These are phyloP conservation scores for Pimephales promelas DNA, from an alignment of 2,113 vertebrate species.

Conservation along the genomic window DNA sequence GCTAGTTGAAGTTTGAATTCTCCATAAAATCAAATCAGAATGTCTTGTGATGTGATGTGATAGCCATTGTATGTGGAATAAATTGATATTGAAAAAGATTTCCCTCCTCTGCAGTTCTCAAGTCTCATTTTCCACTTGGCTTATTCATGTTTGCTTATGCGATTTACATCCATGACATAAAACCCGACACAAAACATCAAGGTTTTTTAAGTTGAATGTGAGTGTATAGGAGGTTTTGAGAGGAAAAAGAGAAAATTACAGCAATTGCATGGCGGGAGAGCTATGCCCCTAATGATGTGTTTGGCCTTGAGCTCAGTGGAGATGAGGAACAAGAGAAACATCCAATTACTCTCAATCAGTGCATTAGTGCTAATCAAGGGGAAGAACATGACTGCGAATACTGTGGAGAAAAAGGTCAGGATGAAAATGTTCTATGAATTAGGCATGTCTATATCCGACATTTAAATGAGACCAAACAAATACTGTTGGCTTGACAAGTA, in stretches of 20 bases:
- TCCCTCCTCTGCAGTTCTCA: too few species aligned
- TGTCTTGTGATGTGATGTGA: not conserved
- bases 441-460: not conserved
- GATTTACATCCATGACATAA: not conserved
- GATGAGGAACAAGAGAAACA: constrained; percentile 26
- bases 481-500: not conserved
- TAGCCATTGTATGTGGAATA: not conserved
- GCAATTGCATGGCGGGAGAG: constrained; percentile 12
- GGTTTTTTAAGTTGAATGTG: not conserved
- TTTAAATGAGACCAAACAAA: not conserved
- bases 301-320: constrained; percentile 26
- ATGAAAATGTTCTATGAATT: not conserved
- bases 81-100: not conserved
- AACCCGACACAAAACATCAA: not conserved
- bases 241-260: not conserved
- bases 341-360: constrained; percentile 33
- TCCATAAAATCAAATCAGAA: not conserved
- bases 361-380: constrained; percentile 39
- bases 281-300: constrained; percentile 24
- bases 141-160: not conserved
- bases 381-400: not conserved
- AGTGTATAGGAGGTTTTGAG: not conserved
- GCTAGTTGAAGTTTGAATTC: not conserved
- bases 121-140: not conserved
- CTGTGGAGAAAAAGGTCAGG: constrained; percentile 1